Base-by-base conservation (phyloP, 2,113 vertebrate genomes). In the Poecile atricapillus region DNA sequence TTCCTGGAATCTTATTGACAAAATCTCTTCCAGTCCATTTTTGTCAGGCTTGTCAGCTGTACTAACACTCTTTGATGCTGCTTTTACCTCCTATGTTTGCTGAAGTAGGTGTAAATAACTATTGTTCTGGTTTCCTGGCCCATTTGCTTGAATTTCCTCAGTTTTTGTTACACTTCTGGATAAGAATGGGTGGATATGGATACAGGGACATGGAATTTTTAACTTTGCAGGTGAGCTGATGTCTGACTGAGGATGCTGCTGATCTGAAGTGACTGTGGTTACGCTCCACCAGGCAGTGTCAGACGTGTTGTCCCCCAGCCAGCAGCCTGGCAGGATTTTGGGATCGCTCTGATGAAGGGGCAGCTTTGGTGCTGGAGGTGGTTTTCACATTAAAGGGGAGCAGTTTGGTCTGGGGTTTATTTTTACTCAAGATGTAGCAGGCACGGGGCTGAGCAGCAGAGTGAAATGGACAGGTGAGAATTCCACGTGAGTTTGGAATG, bases 1-100 rank as follows among this genome's bases (percentile, higher is more conserved):
- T 55, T 13, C 23, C 53, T 74, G 59, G 27, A 71, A 50, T 73
- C 23, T 55, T 77, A 60, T 7, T 83, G 75, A 89, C 17, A 44
- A 77, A 80, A 10, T 15, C 74, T 39, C 79, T 83, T 80, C 76
- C 73, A 73, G 71, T 56, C 73, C 13, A 21, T 8, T 9, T 89
- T 90, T 87, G n/a, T 56, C 37, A 85, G 63, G 19, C 50, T 84
- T 50, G 37, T 80, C 94, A 91, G 93, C 87, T 96, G 93, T 78
- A 56, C 79, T 93, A 91, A 93, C 79, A 73, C 37, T 37, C 85
- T 93, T 95, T 94, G 84, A 93, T 93, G 82, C 46, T 74, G 71
- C 71, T 74, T 81, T 85, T 83, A 37, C 52, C 75, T 88, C 71
- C 17, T 80, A 0, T 46, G 37, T 88, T 95, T 89, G 68, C 86